Percentiles rank a stretch among this genome's conserved stretches.
Conservation (phyloP, 1,140 invertebrate genomes). For the Andrena cerasifolii region DNA sequence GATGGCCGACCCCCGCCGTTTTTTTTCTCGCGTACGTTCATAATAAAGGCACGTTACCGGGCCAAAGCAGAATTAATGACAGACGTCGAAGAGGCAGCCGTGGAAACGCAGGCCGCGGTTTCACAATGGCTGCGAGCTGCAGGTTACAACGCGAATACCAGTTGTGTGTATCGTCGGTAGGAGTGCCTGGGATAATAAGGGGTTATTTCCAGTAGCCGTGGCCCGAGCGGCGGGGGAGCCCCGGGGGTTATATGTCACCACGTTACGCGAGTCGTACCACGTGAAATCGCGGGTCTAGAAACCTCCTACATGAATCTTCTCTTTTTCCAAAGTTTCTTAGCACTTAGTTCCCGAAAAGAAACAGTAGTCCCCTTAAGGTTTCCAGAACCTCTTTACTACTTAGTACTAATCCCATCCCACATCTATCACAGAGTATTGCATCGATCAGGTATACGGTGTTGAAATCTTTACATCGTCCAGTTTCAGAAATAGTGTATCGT, state of each 20-base stretch:
- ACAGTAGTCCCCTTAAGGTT: too few species aligned
- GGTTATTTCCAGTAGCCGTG: conserved; percentile 68
- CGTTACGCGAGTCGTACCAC: conserved; percentile 34
- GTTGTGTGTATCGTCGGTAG: conserved; percentile 61
- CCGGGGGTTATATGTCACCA: conserved; percentile 35
- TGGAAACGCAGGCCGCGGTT: conserved; percentile 62
- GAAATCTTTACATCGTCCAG: neutral
- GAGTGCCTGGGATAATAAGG: conserved; percentile 67
- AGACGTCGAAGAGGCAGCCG: conserved; percentile 66
- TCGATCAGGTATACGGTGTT: too few species aligned
- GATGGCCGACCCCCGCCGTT: neutral
- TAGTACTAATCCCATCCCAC: too few species aligned
- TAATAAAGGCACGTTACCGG: conserved; percentile 61
- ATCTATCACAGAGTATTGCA: too few species aligned
- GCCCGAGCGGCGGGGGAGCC: conserved; percentile 48
- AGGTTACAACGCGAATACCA: conserved; percentile 60
- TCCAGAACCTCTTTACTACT: too few species aligned
- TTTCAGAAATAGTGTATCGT: neutral
- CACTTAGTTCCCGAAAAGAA: neutral
- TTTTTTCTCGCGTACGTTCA: neutral
- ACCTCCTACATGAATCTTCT: neutral
- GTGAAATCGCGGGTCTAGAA: neutral
- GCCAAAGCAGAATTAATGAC: conserved; percentile 68
- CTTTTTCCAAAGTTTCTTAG: neutral
- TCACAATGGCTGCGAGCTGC: conserved; percentile 64